Base-by-base conservation (phyloP, 2,797 vertebrate genomes). In the Hylomyscus alleni region DNA sequence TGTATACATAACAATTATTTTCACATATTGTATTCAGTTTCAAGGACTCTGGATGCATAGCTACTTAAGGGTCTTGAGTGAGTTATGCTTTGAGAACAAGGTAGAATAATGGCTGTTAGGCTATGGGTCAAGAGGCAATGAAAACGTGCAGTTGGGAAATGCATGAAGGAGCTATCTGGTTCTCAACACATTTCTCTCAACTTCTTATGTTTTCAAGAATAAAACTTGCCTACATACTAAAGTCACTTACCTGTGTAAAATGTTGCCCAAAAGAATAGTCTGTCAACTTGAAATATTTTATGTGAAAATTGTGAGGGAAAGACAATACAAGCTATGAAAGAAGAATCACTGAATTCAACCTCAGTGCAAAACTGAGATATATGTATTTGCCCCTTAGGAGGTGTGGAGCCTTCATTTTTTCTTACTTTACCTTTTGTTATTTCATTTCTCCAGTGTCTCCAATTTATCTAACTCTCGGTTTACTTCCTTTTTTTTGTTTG, bases 261-360 rank as follows among this genome's bases (percentile, higher is more conserved):
- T 90, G 37, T 90, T 88, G 76, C 93, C 85, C 77, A 47, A 76
- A 94, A 52, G 82, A 95, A 10, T 4, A 89, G 31, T 95, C 80
- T 94, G 52, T 97, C 85, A 94, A 40, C 56, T 82, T 91, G 93
- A 82, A 95, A 90, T 87, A 96, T 90, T 94, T 93, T 88, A 40
- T 91, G 77, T 91, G 91, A 84, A 73, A 88, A 95, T 26, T 93
- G 85, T 69, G 54, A 94, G 19, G 88, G 76, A 95, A 91, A 84
- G 92, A 91, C 82, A 96, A 56, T 29, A 82, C 44, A 72, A 13
- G 34, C 9, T 24, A 40, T 69, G 73, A 81, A 87, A 78, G 26
- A 96, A 69, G 52, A 92, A 78, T 62, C 82, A 88, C 69, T 44
- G 34, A 69, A 92, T 90, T 95, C 84, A 85, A 84, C 84, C 56